Evolutionary conservation across 2,113 vertebrate species (phyloP).

Genomic region (Serinus canaria): DNA sequence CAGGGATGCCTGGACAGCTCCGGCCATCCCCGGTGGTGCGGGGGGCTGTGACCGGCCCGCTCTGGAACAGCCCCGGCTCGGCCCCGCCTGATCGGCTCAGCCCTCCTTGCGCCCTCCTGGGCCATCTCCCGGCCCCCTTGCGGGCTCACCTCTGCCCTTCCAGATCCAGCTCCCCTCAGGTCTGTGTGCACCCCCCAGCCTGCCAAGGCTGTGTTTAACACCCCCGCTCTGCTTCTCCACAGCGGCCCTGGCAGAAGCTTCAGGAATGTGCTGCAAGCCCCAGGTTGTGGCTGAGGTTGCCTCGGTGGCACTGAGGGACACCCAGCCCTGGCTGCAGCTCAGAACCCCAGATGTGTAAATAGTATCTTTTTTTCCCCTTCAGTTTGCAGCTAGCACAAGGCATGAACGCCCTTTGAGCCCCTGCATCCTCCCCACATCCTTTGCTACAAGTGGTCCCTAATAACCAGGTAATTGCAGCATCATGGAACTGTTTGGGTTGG

Average conservation of each 20-base stretch:
- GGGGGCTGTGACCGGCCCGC: neutral
- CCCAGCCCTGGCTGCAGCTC: fast-evolving
- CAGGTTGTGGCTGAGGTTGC: fast-evolving
- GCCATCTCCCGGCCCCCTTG: too few relatives aligned
- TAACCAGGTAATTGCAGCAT: neutral
- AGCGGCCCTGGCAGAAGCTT: neutral
- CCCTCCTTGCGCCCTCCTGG: neutral
- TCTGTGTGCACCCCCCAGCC: fast-evolving
- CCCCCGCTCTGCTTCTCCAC: fast-evolving
- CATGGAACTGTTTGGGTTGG: neutral
- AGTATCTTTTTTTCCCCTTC: fast-evolving
- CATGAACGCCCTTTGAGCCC: fast-evolving
- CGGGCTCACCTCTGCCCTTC: neutral
- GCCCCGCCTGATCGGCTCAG: fast-evolving
- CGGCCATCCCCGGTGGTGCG: neutral
- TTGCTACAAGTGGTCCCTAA: neutral
- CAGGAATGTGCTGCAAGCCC: fast-evolving
- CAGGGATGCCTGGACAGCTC: too few relatives aligned
- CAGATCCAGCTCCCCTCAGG: neutral
- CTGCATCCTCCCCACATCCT: fast-evolving
- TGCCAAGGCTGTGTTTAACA: fast-evolving
- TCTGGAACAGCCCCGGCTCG: neutral
- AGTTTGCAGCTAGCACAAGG: neutral
- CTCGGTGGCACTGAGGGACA: fast-evolving
- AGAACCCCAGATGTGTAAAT: fast-evolving